Percentiles rank a stretch among this genome's conserved stretches.
Conservation (phyloP, 2,113 vertebrate species). For the Brachirus orientalis region DNA sequence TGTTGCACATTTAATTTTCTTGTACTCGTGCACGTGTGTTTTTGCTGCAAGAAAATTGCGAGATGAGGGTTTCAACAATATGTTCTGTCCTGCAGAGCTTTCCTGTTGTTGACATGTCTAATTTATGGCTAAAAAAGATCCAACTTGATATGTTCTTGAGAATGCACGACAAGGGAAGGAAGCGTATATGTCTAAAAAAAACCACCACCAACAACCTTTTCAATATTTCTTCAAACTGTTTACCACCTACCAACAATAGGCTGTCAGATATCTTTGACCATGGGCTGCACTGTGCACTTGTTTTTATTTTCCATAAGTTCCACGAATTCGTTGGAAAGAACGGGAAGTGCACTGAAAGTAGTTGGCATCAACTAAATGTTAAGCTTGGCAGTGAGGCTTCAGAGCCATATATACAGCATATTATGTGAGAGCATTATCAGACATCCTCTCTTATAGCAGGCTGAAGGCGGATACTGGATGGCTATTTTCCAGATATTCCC, state of each 20-base stretch:
- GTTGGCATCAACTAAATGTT: conserved; percentile 60
- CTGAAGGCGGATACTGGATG: conserved; percentile 44
- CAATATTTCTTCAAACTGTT: conserved; percentile 36
- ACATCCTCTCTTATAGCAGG: conserved; percentile 58
- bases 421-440: conserved; percentile 59
- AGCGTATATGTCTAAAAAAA: background rate
- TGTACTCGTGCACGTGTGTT: background rate
- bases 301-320: conserved; percentile 64
- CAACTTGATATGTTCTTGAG: background rate
- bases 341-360: conserved; percentile 67
- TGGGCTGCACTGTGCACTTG: conserved; percentile 40
- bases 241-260: conserved; percentile 43
- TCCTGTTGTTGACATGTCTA: conserved; percentile 7
- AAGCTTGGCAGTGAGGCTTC: conserved; percentile 56
- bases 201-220: background rate
- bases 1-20: too few relatives aligned
- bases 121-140: conserved; percentile 16
- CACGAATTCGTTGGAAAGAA: conserved; percentile 55
- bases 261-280: conserved; percentile 49
- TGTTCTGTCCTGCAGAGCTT: background rate
- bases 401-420: conserved; percentile 50
- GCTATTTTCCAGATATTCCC: conserved; percentile 64
- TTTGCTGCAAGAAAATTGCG: background rate
- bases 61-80: background rate
- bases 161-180: conserved; percentile 3